Evolutionary conservation across 2,797 vertebrate genomes (phyloP).

Genomic region (Emys orbicularis): DNA sequence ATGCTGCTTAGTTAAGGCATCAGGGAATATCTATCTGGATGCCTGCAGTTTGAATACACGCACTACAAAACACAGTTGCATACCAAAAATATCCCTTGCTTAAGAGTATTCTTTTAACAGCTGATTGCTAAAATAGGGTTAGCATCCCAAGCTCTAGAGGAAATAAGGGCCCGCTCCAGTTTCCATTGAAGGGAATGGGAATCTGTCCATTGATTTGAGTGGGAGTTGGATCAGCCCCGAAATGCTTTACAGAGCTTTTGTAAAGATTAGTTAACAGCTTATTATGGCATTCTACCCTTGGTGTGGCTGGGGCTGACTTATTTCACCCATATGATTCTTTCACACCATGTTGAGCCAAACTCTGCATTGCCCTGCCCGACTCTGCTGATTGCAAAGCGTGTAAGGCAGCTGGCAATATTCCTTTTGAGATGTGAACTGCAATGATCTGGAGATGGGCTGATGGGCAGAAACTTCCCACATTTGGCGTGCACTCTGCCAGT

Average conservation of each 20-base stretch:
- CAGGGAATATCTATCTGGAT: not conserved
- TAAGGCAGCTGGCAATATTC: not conserved
- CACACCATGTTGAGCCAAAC: not conserved
- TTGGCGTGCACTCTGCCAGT: not conserved
- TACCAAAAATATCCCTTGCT: not conserved
- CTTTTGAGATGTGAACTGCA: not conserved
- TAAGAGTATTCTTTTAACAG: not conserved
- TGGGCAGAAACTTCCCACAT: not conserved
- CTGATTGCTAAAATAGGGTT: not conserved
- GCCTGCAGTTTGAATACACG: not conserved
- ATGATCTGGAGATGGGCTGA: no score
- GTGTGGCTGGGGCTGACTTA: not conserved
- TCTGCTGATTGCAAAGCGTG: not conserved
- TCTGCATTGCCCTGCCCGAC: not conserved
- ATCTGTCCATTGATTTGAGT: not conserved
- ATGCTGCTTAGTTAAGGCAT: not conserved
- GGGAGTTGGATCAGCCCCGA: not conserved
- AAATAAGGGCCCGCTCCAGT: not conserved
- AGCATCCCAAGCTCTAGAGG: not conserved
- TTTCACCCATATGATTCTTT: not conserved
- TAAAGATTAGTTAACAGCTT: not conserved
- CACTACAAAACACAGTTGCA: not conserved
- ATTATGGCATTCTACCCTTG: not conserved
- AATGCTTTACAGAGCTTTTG: not conserved
- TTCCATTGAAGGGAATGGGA: not conserved